phyloP scores from a whole-genome alignment of 2,113 vertebrate species.

The Mugil cephalus region DNA sequence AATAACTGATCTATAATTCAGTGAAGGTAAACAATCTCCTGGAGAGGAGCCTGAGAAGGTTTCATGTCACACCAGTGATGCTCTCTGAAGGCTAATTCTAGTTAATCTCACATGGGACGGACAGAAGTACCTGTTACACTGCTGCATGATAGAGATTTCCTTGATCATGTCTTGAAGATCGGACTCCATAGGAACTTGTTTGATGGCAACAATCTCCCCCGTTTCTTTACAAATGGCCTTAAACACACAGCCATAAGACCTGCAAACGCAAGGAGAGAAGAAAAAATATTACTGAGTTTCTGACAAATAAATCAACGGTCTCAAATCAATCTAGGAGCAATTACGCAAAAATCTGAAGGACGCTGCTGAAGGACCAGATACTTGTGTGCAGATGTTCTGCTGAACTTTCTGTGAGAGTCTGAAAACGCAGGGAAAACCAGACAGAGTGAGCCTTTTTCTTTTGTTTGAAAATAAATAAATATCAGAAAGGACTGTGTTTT shows the following conservation, averaged over 20 bases:
- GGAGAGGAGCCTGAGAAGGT: background rate
- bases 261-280: constrained; percentile 38
- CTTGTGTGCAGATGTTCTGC: no score
- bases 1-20: background rate
- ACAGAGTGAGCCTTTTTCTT: no score
- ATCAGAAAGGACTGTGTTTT: no score
- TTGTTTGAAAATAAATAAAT: no score
- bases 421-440: no score
- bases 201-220: constrained; percentile 95
- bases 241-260: constrained; percentile 95
- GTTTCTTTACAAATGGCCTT: constrained; percentile 97
- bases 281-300: no score
- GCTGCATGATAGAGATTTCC: constrained; percentile 98
- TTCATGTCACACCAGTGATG: background rate
- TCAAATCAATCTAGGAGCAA: no score
- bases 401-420: no score
- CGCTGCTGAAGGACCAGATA: no score
- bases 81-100: no score
- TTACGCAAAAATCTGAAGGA: no score
- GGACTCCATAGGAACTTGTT: constrained; percentile 96
- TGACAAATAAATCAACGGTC: background rate
- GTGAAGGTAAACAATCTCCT: background rate
- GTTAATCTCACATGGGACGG: background rate
- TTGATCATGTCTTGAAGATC: constrained; percentile 98
- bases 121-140: constrained; percentile 92